These are phyloP conservation scores for Ommatoiulus sabulosus DNA, from an alignment of 2,888 invertebrate genomes.

Conservation along the genomic window DNA sequence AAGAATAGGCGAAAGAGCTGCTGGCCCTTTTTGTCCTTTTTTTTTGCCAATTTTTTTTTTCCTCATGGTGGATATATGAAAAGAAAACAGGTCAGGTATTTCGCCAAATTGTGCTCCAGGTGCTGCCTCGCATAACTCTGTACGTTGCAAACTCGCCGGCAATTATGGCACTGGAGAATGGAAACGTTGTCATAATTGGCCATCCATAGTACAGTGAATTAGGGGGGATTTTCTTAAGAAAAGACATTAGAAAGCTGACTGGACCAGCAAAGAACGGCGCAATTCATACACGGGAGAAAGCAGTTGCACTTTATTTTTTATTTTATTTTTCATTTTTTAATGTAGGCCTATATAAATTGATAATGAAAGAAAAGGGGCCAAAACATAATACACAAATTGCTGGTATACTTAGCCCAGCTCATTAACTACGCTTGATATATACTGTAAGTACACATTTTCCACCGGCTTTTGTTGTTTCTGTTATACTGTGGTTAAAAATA, in stretches of 20 bases:
- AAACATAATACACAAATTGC: conserved; percentile 25
- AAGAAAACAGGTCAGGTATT: conserved; percentile 34
- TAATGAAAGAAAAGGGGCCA: conserved; percentile 34
- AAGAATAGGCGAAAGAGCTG: neutral
- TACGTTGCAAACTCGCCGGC: neutral
- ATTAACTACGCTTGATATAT: neutral
- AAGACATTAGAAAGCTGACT: neutral
- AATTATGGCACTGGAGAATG: conserved; percentile 26
- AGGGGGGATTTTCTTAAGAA: conserved; percentile 27
- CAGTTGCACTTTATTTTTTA: neutral
- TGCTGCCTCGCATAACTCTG: neutral
- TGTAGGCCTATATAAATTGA: neutral
- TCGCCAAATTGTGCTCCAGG: conserved; percentile 13
- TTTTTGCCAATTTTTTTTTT: neutral
- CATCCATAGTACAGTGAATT: conserved; percentile 2
- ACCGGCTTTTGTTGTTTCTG: neutral
- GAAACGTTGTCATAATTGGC: conserved; percentile 28
- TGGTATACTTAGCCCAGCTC: neutral
- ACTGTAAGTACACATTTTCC: neutral
- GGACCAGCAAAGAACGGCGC: neutral
- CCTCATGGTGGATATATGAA: neutral
- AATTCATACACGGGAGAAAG: no score
- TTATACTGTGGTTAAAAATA: neutral
- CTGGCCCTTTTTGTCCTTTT: neutral
- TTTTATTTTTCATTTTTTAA: no score